Base-by-base conservation (phyloP, 2,888 invertebrate genomes). In the Uloborus plumipes region DNA sequence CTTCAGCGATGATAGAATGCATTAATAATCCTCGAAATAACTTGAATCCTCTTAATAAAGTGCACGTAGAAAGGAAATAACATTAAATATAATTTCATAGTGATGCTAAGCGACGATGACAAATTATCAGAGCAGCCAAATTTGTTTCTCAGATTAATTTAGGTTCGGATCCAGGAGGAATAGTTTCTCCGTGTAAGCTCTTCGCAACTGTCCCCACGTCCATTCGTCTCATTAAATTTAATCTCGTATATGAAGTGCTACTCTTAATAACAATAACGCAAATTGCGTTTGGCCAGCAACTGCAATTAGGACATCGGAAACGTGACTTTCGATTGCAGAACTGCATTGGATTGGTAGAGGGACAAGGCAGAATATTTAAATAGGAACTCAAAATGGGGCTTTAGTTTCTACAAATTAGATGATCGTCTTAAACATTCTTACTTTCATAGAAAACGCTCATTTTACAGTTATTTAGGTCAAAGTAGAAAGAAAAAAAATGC, bases 191-290 rank as follows among this genome's bases (percentile, higher is more conserved):
- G 3, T n/a, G 62, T 15, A 62, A 62, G 62, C 62, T 31, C 62
- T 62, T 31, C 26, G 72, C 62, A 72, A 72, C 62, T 51, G 62
- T 70, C 58, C 47, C 59, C 59, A 15, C 62, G 26, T 15, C n/a
- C 22, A 20, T 31, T n/a, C 47, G 26, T 16, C 64, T 74, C 73
- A 74, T 74, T 74, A 74, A 74, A 65, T 47, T 74, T 51, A 74
- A 64, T 74, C 65, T 49, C 15, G 51, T 13, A 50, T 64, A 65
- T 74, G 73, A 74, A 74, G 55, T 47, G 64, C 53, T 53, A 64
- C 65, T 64, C 62, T 73, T 73, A 62, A 73, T 73, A 73, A 74
- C 53, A 74, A 73, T 73, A 73, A 74, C 53, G 53, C 53, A 74
- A 74, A 74, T 65, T 74, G 73, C 73, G 64, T 64, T 73, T 16